Percentiles rank a stretch among this genome's conserved stretches.
phyloP scores from a whole-genome alignment of 2,797 vertebrate species.

The Loriculus beryllinus region DNA sequence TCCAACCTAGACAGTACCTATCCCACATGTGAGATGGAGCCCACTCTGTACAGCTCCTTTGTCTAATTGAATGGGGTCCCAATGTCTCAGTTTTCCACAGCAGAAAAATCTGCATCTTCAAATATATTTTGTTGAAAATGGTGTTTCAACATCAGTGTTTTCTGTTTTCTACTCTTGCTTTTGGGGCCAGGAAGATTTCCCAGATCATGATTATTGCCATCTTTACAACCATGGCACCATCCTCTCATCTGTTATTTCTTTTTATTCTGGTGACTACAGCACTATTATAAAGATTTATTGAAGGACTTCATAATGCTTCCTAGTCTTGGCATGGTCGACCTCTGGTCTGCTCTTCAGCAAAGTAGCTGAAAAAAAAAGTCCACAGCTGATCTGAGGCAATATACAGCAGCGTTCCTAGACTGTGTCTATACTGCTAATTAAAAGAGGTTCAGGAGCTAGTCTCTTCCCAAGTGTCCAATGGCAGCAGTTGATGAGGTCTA shows the following conservation, averaged over 20 bases:
- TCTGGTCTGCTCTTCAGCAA: background rate
- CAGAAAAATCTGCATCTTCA: background rate
- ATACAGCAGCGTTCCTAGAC: background rate
- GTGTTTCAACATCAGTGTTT: background rate
- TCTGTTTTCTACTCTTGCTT: background rate
- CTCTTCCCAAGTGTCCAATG: background rate
- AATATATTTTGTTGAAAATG: background rate
- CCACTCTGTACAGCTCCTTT: background rate
- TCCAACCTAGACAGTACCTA: background rate
- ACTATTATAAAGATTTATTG: background rate
- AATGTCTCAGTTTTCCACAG: background rate
- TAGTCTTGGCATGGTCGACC: background rate
- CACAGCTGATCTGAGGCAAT: background rate
- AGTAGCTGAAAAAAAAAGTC: background rate
- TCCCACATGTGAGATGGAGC: background rate
- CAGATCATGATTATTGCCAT: background rate
- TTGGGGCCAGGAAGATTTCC: background rate
- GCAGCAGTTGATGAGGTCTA: background rate
- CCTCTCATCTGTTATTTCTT: background rate
- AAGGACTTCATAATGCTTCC: background rate
- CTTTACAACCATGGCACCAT: background rate
- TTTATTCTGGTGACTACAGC: background rate
- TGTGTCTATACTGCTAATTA: background rate
- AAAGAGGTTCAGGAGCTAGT: background rate
- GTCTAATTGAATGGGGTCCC: background rate